Conservation (phyloP, 2,888 invertebrate species). For the Tenodera sinensis region DNA sequence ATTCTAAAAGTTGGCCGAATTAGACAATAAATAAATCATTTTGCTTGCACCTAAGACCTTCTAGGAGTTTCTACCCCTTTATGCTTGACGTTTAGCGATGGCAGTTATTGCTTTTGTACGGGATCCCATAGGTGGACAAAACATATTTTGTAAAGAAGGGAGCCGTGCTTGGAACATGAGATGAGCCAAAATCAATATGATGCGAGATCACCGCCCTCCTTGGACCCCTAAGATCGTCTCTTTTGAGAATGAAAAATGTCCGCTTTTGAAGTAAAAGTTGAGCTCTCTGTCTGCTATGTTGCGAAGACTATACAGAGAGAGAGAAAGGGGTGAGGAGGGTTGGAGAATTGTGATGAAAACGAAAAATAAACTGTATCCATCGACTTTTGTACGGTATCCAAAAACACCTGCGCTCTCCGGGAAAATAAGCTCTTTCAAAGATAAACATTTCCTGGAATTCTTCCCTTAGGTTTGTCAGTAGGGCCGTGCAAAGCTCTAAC, state of each 20-base stretch:
- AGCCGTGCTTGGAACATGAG: not conserved
- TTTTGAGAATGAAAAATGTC: not conserved
- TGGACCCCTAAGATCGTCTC: not conserved
- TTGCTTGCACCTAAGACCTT: not conserved
- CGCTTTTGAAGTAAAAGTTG: not conserved
- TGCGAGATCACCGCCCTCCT: not conserved
- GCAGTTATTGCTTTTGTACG: not conserved
- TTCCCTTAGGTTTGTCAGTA: no score
- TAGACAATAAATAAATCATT: not conserved
- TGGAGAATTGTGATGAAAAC: no score
- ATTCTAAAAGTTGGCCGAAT: not conserved
- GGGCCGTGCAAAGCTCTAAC: no score
- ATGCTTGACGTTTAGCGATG: not conserved
- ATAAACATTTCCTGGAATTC: no score
- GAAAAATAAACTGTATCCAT: no score
- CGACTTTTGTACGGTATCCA: no score
- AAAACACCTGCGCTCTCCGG: no score
- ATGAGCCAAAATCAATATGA: not conserved
- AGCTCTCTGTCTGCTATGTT: not conserved
- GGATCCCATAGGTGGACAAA: not conserved
- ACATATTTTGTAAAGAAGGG: not conserved
- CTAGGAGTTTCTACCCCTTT: not conserved
- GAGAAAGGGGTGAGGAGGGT: no score
- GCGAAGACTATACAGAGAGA: not conserved
- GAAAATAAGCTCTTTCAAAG: no score